These are phyloP conservation scores for Oophaga sylvatica DNA, from an alignment of 2,797 vertebrate species.

Conservation along the genomic window DNA sequence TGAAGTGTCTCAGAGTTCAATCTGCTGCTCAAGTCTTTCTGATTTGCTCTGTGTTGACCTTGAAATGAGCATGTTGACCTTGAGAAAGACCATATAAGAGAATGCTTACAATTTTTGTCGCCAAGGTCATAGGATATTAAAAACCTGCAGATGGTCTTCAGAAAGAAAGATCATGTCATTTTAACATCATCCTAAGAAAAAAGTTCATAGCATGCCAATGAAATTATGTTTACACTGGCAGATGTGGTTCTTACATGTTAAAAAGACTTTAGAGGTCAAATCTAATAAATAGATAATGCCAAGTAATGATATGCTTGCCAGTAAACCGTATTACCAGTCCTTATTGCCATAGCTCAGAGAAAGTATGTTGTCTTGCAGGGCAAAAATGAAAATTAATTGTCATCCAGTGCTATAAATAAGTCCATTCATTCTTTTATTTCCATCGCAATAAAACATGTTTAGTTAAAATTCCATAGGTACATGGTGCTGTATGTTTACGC, in stretches of 20 bases:
- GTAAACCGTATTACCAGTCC: no score
- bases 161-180: not conserved
- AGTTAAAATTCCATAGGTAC: no score
- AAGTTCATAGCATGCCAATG: not conserved
- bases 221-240: not conserved
- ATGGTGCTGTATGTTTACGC: no score
- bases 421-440: no score
- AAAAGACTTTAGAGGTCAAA: not conserved
- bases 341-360: no score
- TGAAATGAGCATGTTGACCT: constrained; percentile 9
- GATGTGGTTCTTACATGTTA: not conserved
- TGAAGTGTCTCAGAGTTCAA: not conserved
- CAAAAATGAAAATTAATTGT: no score
- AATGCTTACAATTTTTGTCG: not conserved
- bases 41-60: not conserved
- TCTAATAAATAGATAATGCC: not conserved
- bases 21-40: not conserved
- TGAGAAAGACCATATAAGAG: not conserved
- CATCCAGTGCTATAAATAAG: no score
- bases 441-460: no score
- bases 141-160: not conserved
- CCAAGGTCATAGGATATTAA: not conserved
- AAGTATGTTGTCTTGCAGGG: no score
- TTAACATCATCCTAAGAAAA: not conserved
- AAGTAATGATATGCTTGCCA: no score